These are phyloP conservation scores for Chloropsis cyanopogon DNA, from an alignment of 2,113 vertebrate genomes.

Conservation along the genomic window DNA sequence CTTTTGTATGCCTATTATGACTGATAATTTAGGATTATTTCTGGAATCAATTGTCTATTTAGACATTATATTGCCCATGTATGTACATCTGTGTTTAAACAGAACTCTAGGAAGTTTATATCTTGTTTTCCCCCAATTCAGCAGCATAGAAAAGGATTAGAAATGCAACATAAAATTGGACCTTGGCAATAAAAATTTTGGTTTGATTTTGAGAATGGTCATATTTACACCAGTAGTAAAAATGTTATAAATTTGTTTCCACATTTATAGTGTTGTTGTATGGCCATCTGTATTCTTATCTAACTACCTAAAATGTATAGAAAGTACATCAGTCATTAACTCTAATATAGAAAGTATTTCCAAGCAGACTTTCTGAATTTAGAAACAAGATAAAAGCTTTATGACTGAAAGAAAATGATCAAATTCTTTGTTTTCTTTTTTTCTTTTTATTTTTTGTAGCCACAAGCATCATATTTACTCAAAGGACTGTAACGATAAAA, in stretches of 20 bases:
- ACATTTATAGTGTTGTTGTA: neutral
- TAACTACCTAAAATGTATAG: constrained; percentile 38
- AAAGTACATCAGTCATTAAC: constrained; percentile 38
- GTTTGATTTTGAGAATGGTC: neutral
- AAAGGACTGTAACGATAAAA: constrained; percentile 69
- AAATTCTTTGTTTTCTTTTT: neutral
- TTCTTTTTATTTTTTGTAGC: constrained; percentile 29
- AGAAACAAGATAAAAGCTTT: constrained; percentile 71
- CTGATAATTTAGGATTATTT: neutral
- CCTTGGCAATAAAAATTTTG: neutral
- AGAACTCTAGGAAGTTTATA: neutral
- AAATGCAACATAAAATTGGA: constrained; percentile 3
- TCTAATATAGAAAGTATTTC: neutral
- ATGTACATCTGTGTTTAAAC: neutral
- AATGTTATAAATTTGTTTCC: neutral
- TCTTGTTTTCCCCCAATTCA: neutral
- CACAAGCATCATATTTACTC: constrained; percentile 72
- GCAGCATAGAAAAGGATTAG: neutral
- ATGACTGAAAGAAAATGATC: constrained; percentile 63
- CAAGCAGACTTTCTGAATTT: constrained; percentile 57
- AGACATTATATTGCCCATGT: neutral
- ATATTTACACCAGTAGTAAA: neutral
- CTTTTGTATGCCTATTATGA: neutral
- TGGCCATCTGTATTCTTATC: constrained; percentile 24
- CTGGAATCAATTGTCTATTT: neutral